Evolutionary conservation across 2,113 vertebrate genomes (phyloP).

Genomic region (Actinemys pallida): DNA sequence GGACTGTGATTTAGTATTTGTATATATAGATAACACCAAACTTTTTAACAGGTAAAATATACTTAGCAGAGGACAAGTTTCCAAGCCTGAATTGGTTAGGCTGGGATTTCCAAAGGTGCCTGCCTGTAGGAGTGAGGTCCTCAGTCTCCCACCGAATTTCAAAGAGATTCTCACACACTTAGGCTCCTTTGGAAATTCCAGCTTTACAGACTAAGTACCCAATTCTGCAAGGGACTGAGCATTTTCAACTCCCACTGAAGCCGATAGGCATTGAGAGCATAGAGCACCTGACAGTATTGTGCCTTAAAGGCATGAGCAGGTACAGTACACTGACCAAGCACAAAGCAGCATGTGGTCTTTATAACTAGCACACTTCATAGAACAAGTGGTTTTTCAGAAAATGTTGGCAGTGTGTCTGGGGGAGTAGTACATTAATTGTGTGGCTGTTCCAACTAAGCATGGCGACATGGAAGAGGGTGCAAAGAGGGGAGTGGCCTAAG

Average conservation of each 20-base stretch:
- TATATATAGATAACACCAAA: neutral
- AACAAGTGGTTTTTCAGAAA: neutral
- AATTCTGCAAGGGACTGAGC: neutral
- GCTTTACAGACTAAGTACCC: neutral
- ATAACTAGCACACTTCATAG: neutral
- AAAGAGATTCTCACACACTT: neutral
- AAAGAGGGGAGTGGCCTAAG: neutral
- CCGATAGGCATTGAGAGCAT: neutral
- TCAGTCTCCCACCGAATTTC: neutral
- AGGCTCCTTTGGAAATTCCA: neutral
- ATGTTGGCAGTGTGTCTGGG: neutral
- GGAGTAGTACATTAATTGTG: neutral
- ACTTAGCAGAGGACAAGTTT: neutral
- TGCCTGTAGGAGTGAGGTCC: fast-evolving
- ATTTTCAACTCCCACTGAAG: neutral
- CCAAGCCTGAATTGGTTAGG: neutral
- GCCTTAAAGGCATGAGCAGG: neutral
- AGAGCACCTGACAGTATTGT: neutral
- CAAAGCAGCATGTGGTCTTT: neutral
- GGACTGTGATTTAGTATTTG: fast-evolving
- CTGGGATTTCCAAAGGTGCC: neutral
- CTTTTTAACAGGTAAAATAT: neutral
- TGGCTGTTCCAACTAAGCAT: neutral
- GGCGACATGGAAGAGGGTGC: neutral
- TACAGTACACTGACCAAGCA: neutral